Conservation (phyloP, 2,113 vertebrate species). For the Ciconia stormi region DNA sequence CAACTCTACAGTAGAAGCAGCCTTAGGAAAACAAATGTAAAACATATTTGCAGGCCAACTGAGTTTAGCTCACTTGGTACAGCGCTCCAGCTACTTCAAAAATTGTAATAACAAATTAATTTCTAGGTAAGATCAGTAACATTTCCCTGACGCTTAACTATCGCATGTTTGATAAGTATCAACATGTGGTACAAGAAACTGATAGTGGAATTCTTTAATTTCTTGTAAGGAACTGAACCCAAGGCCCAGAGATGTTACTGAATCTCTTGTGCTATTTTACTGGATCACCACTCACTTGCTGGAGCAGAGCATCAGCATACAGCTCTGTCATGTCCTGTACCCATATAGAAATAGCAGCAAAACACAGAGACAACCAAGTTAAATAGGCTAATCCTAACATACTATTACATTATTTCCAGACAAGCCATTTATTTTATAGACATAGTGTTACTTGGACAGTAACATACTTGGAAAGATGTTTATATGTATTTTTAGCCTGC, state of each 20-base stretch:
- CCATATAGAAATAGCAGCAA: not conserved
- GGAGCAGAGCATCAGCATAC: not conserved
- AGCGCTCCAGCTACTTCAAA: not conserved
- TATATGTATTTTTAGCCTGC: not conserved
- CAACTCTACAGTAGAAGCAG: not conserved
- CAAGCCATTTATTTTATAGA: not conserved
- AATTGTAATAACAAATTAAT: not conserved
- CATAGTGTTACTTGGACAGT: not conserved
- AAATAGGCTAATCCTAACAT: not conserved
- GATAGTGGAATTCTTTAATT: not conserved
- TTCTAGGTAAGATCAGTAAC: not conserved
- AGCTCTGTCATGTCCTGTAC: not conserved
- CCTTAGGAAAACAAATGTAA: not conserved
- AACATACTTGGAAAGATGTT: not conserved
- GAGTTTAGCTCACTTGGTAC: not conserved
- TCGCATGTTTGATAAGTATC: not conserved
- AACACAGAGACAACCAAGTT: not conserved
- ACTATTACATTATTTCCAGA: not conserved
- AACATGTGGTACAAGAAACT: not conserved
- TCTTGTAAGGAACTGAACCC: not conserved
- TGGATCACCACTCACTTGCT: rapidly evolving
- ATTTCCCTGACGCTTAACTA: not conserved
- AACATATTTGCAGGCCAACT: not conserved
- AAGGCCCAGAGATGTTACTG: not conserved
- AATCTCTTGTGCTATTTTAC: not conserved